Evolutionary conservation across 2,888 invertebrate species (phyloP).

Genomic region (Xylophagus ater): DNA sequence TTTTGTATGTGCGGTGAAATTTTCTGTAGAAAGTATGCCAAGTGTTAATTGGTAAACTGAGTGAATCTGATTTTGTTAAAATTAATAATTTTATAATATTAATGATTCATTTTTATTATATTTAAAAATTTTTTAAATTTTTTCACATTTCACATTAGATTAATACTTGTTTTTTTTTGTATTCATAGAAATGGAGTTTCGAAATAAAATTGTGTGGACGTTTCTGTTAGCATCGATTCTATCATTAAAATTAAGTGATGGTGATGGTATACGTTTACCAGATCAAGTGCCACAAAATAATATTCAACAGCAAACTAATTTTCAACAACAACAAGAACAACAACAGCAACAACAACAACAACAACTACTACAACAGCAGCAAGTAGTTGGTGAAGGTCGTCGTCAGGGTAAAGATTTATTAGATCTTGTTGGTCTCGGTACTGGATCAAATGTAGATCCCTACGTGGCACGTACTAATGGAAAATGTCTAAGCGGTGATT

Average conservation of each 20-base stretch:
- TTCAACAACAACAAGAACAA: slow-evolving; percentile 22
- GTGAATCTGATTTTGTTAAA: too few relatives aligned
- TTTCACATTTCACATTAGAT: too few relatives aligned
- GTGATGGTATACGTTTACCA: slow-evolving; percentile 49
- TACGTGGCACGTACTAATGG: slow-evolving; percentile 63
- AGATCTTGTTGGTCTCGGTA: slow-evolving; percentile 71
- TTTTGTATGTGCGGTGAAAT: too few relatives aligned
- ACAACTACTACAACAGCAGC: slow-evolving; percentile 13
- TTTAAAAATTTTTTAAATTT: too few relatives aligned
- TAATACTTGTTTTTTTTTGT: slow-evolving; percentile 9
- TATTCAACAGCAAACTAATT: slow-evolving; percentile 17
- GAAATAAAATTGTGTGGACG: slow-evolving; percentile 36
- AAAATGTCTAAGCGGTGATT: slow-evolving; percentile 64
- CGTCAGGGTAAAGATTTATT: slow-evolving; percentile 57
- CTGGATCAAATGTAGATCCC: slow-evolving; percentile 60
- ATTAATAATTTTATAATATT: too few relatives aligned
- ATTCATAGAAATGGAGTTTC: slow-evolving; percentile 27
- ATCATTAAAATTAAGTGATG: slow-evolving; percentile 48
- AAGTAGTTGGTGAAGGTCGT: slow-evolving; percentile 31
- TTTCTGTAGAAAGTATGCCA: too few relatives aligned
- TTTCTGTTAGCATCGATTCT: slow-evolving; percentile 44
- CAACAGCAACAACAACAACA: slow-evolving; percentile 22
- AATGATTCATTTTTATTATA: too few relatives aligned
- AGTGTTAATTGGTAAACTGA: too few relatives aligned
- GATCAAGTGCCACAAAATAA: slow-evolving; percentile 24